Conservation (phyloP, 2,113 vertebrate genomes). For the Oncorhynchus kisutch region DNA sequence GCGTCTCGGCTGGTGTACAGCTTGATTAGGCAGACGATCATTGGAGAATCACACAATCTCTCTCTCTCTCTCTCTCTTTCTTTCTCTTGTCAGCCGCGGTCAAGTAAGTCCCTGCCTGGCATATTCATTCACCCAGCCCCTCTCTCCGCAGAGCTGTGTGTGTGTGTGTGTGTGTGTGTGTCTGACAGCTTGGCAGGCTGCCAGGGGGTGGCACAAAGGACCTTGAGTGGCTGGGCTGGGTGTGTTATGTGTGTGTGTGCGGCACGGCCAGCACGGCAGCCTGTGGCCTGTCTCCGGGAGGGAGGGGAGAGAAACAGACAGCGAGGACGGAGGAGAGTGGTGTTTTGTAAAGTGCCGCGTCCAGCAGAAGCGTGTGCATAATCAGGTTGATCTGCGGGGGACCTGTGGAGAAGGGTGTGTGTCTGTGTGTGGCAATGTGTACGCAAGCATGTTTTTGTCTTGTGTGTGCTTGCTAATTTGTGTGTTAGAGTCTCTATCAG, state of each 20-base stretch:
- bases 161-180: constrained; percentile 18
- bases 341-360: constrained; percentile 82
- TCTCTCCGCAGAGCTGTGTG: background rate
- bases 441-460: background rate
- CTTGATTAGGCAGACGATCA: constrained; percentile 56
- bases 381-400: constrained; percentile 81
- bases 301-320: constrained; percentile 69
- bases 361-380: constrained; percentile 80
- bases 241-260: background rate
- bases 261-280: constrained; percentile 80
- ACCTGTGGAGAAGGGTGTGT: constrained; percentile 26
- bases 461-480: background rate
- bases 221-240: constrained; percentile 80
- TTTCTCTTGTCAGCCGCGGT: background rate
- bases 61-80: background rate
- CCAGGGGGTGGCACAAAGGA: constrained; percentile 86
- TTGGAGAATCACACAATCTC: background rate
- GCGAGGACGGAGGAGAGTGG: constrained; percentile 67
- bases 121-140: background rate
- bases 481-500: background rate
- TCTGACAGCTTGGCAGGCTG: constrained; percentile 79
- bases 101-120: constrained; percentile 6
- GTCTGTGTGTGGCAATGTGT: constrained; percentile 7
- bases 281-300: constrained; percentile 76
- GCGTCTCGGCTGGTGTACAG: constrained; percentile 35